Percentiles rank a stretch among this genome's conserved stretches.
Conservation (phyloP, 2,797 vertebrate genomes). For the Loriculus beryllinus region DNA sequence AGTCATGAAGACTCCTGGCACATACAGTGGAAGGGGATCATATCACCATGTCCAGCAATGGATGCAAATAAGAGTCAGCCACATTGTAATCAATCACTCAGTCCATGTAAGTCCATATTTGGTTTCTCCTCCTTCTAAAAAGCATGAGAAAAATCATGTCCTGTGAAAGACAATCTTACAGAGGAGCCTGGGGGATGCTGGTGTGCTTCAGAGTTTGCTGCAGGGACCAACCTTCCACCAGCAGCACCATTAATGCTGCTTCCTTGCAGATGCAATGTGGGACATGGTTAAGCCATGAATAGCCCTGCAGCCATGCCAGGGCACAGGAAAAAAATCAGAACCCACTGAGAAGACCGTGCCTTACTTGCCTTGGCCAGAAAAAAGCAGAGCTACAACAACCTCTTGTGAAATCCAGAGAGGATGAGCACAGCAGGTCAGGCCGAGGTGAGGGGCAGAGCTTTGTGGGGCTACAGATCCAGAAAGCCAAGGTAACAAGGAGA, state of each 20-base stretch:
- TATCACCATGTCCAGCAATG: accelerated
- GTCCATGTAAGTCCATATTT: neutral
- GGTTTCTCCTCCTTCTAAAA: neutral
- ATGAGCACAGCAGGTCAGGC: neutral
- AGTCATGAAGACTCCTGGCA: neutral
- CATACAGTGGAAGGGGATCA: neutral
- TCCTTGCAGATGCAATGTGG: accelerated
- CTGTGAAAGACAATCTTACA: neutral
- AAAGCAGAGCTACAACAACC: accelerated
- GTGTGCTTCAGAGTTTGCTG: neutral
- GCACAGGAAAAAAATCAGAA: neutral
- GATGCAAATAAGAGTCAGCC: neutral
- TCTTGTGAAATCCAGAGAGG: neutral
- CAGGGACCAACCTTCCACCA: neutral
- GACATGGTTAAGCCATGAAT: accelerated
- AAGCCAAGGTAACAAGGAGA: neutral
- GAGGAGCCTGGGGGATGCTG: neutral
- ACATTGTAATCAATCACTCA: neutral
- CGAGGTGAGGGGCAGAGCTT: neutral
- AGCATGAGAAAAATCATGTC: neutral
- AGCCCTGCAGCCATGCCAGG: accelerated
- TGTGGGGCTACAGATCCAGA: neutral
- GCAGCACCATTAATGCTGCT: accelerated
- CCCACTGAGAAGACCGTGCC: neutral
- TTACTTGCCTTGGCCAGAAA: neutral